Evolutionary conservation across 2,113 vertebrate species (phyloP), one percentile per base, ranked within the genome.

Genomic region (Balaeniceps rex): DNA sequence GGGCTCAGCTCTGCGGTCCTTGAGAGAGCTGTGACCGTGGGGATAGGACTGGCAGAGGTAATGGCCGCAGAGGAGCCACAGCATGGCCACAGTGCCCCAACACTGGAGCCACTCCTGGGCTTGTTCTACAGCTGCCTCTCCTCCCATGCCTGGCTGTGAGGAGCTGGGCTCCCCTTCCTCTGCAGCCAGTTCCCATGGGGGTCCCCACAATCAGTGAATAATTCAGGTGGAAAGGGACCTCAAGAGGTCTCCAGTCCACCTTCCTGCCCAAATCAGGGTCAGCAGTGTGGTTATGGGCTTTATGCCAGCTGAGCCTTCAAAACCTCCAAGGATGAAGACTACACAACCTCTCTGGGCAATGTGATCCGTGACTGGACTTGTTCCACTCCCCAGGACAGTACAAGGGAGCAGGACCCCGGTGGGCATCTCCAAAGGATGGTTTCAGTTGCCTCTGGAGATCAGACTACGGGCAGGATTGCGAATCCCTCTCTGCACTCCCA

Each of bases 401-500:
- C 25, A 8, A 24, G 40, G 49, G 16, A 64, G 76, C 24, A 29
- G 29, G 19, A 47, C 29, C 9, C n/a, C 2, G 2, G n/a, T 3
- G 34, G n/a, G 15, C 2, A 0, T 23, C 65, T 46, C 63, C 36
- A 22, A 57, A 33, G 55, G 47, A 19, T 8, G 9, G 22, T 11
- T 28, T 40, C 57, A 10, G 46, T 12, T 3, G 3, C 18, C 65
- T 9, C 65, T 19, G 19, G 57, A 16, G 29, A 63, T 47, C 19
- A 29, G 47, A 10, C 40, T 66, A 7, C 0, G 2, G 11, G 12
- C 31, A 36, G 60, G 33, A 40, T 51, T 5, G 12, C 2, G 1
- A 40, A 7, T 9, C n/a, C 65, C 33, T 19, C 55, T 8, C 57
- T 25, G 58, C 29, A 4, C 5, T 21, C 36, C 52, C 16, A 22